Conservation (phyloP, 2,113 vertebrate species). For the Morone chrysops region DNA sequence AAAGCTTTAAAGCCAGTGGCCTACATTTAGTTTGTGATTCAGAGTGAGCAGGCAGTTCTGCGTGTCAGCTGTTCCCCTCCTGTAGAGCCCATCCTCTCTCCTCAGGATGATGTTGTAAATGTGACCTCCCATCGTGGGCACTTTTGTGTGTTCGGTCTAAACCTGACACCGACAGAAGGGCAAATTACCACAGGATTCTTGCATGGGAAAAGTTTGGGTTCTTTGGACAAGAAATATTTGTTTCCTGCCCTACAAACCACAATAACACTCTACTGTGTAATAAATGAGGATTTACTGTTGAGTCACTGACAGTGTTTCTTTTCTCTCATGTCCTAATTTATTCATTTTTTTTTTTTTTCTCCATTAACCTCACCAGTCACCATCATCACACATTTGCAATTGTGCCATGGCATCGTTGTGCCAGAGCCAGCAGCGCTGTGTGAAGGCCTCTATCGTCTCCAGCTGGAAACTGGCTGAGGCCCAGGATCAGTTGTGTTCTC, state of each 20-base stretch:
- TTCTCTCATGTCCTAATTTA: neutral
- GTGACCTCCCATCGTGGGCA: neutral
- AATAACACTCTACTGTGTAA: neutral
- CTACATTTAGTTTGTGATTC: conserved; percentile 23
- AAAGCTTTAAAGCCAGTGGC: conserved; percentile 8
- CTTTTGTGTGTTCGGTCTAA: neutral
- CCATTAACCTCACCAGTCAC: conserved; percentile 21
- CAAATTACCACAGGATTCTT: neutral
- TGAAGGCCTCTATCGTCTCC: conserved; percentile 92
- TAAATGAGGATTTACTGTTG: neutral
- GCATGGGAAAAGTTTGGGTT: neutral
- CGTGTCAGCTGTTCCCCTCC: neutral
- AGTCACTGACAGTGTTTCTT: neutral
- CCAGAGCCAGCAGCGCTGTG: conserved; percentile 90
- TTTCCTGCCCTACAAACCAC: neutral
- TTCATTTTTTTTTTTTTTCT: neutral
- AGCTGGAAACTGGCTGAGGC: conserved; percentile 96
- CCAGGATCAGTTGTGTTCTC: conserved; percentile 92
- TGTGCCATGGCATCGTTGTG: conserved; percentile 90
- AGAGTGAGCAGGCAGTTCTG: conserved; percentile 7
- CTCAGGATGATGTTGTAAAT: neutral
- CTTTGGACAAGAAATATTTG: too few relatives aligned
- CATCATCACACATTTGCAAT: conserved; percentile 77
- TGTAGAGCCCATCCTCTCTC: neutral
- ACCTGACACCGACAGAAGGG: neutral